Base-by-base conservation (phyloP, 2,113 vertebrate species). In the Petaurus breviceps region DNA sequence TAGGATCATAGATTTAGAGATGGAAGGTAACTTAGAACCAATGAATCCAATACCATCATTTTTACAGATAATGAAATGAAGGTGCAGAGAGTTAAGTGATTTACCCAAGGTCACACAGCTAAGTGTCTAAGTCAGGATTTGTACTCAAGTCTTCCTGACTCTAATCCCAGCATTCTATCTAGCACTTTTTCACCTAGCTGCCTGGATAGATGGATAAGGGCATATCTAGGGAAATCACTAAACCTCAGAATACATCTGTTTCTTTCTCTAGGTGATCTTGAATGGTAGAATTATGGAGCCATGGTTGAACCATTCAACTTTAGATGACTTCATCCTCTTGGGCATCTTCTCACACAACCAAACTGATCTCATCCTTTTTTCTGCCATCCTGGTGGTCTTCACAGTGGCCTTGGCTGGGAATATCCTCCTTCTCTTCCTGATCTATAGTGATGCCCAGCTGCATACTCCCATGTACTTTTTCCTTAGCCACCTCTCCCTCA, bases 401-500 rank as follows among this genome's bases (percentile, higher is more conserved):
- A 89, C 52, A 1, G 92, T 95, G 28, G 94, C 95, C 0, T 77
- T 97, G 49, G 90, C 94, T 52, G 97, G 94, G 49, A 97, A 97
- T 3, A 14, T 93, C 12, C 94, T 97, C 49, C 96, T 97, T 50
- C 89, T 96, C 84, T 22, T 92, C 68, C 94, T 97, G 91, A 97
- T 97, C 93, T 93, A 92, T 77, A 54, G n/a, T 2, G 94, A 96
- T 23, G 8, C 37, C 46, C 94, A 50, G 8, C 96, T 97, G n/a
- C 96, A 97, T 28, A 97, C 94, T 3, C 95, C 96, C 28, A 97
- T 97, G 97, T 97, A 97, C 57, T 97, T 97, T 89, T 97, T 97
- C 47, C 96, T 97, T 52, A 96, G 96, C n/a, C 97, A 96, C 11
- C 96, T 97, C 28, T 97, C 96, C 90, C 77, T 96, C 90, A 96